A percentile compares a stretch with the other conserved stretches of the same genome.
These are phyloP conservation scores for Campaea margaritaria DNA, from an alignment of 2,888 invertebrate genomes.

Conservation along the genomic window DNA sequence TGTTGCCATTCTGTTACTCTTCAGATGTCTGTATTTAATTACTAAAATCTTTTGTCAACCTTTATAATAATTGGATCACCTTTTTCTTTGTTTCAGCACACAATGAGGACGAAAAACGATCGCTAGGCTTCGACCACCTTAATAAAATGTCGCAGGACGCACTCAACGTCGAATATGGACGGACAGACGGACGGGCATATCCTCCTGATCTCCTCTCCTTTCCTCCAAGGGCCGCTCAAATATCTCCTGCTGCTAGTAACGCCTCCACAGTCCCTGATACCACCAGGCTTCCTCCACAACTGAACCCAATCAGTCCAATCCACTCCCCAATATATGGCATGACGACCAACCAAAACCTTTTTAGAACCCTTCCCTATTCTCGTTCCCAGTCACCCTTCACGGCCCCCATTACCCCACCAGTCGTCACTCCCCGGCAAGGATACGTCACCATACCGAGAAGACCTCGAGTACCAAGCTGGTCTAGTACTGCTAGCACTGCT, in stretches of 20 bases:
- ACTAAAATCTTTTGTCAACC: background rate
- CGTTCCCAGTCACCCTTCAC: slow-evolving; percentile 91
- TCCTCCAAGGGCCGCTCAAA: slow-evolving; percentile 88
- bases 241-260: slow-evolving; percentile 92
- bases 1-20: no score
- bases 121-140: slow-evolving; percentile 87
- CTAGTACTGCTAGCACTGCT: slow-evolving; percentile 86
- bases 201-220: slow-evolving; percentile 94
- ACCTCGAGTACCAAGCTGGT: slow-evolving; percentile 93
- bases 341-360: slow-evolving; percentile 86
- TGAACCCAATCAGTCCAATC: slow-evolving; percentile 87
- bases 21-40: no score
- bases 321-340: slow-evolving; percentile 88
- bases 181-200: slow-evolving; percentile 86
- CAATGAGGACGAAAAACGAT: slow-evolving; percentile 89
- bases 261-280: slow-evolving; percentile 92
- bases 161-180: slow-evolving; percentile 83
- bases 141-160: slow-evolving; percentile 84
- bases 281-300: slow-evolving; percentile 85
- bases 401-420: slow-evolving; percentile 86
- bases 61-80: background rate
- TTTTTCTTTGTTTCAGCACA: slow-evolving; percentile 74
- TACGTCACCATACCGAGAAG: slow-evolving; percentile 95
- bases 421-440: slow-evolving; percentile 90
- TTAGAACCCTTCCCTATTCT: slow-evolving; percentile 93